A percentile compares a stretch with the other conserved stretches of the same genome.
phyloP scores from a whole-genome alignment of 2,797 vertebrate genomes.

The Pangasius djambal region DNA sequence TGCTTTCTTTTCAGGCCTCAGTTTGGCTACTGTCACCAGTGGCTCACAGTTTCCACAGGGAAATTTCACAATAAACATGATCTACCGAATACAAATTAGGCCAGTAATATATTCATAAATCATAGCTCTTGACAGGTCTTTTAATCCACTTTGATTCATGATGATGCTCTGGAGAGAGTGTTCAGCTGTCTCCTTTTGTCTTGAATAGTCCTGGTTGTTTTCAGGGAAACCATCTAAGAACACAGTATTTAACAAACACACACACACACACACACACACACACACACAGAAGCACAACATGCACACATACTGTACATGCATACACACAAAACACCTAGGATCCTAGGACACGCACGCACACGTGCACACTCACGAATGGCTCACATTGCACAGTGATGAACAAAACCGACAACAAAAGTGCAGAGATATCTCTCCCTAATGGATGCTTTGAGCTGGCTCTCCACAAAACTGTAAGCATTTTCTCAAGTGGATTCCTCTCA shows the following conservation, averaged over 20 bases:
- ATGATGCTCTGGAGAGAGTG: constrained; percentile 70
- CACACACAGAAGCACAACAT: constrained; percentile 24
- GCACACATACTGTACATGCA: constrained; percentile 19
- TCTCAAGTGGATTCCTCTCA: constrained; percentile 57
- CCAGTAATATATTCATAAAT: constrained; percentile 82
- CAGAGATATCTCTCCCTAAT: constrained; percentile 46
- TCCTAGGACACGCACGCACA: background rate
- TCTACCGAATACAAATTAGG: constrained; percentile 79
- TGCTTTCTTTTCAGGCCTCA: constrained; percentile 6
- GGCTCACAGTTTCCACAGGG: constrained; percentile 47
- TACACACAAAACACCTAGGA: constrained; percentile 7
- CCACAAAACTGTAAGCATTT: constrained; percentile 52
- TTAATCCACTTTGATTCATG: constrained; percentile 84
- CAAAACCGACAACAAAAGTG: constrained; percentile 29
- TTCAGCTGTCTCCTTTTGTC: constrained; percentile 71
- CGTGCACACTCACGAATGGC: background rate
- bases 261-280: constrained; percentile 6
- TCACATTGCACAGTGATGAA: constrained; percentile 12
- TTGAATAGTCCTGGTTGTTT: constrained; percentile 67
- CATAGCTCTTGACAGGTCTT: constrained; percentile 74
- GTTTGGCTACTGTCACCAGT: constrained; percentile 29
- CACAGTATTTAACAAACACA: constrained; percentile 41
- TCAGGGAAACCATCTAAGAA: constrained; percentile 66
- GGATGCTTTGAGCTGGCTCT: constrained; percentile 38
- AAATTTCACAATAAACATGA: constrained; percentile 74